Evolutionary conservation across 2,797 vertebrate species (phyloP), one percentile per base, ranked within the genome.

Genomic region (Danio jaintianensis): DNA sequence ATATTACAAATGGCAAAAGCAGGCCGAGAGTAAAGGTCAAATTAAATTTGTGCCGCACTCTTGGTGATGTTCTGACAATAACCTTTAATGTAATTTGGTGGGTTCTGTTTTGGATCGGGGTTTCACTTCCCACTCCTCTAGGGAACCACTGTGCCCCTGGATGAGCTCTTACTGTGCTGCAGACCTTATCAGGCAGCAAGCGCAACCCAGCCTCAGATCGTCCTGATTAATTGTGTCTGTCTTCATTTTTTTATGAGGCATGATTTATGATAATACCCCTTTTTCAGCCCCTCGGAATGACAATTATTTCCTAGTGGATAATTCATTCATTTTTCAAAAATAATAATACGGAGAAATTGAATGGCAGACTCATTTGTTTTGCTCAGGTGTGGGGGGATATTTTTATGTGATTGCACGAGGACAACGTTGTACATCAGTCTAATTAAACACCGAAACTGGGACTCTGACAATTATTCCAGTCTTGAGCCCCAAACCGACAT

Each of bases 281-380:
- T 84, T 85, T 84, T 82, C 84, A 84, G 85, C 83, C 81, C 82
- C 81, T 85, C 73, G 81, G 80, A 87, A 85, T 87, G 87, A 88
- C 87, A 88, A 87, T 87, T 87, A 87, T 87, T 83, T 85, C 84
- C 86, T 84, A 81, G 85, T 83, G 79, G 84, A 74, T 85, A 88
- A 88, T 89, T 89, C 87, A 85, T 90, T 87, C 90, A 93, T 93
- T 93, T 91, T 91, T 93, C 89, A 93, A 89, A 87, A 93, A 92
- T 91, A 93, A 90, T 90, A 91, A 90, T 91, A 91, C 89, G 84
- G 90, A 90, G 90, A 88, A 91, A 91, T 89, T 89, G 90, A 93
- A 87, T 88, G 91, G 90, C 90, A 91, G 79, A 85, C 88, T 89
- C 86, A 88, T 91, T 92, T 90, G 85, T 89, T 90, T 91, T 89